Base-by-base conservation (phyloP, 92 coral and sea anemone genomes). In the Epizoanthus scotinus region DNA sequence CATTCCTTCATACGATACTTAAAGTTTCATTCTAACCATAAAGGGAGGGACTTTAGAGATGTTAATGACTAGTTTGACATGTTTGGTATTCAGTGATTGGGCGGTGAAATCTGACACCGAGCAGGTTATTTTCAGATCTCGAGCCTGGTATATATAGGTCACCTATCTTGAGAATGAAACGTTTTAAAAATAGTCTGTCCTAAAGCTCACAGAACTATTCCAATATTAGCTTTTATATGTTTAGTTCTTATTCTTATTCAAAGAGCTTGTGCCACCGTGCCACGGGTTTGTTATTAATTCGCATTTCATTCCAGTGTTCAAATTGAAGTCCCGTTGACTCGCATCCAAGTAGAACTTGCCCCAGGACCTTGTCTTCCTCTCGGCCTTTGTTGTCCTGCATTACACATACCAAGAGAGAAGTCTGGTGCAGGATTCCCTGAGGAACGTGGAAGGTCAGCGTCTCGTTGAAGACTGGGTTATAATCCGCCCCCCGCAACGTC, bases 291-390 rank as follows among this genome's bases (percentile, higher is more conserved):
- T 83, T 93, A 68, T 90, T 90, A 9, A 85, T 84, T 79, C 98
- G 79, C 94, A 95, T 89, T 57, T 95, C 98, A 63, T 95, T 91
- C 99, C 99, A 95, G 84, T 95, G 99, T 28, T 95, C 98, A 87
- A 95, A 95, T 71, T 90, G 92, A 58, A 84, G 77, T 53, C 99
- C 99, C 18, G 94, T 90, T 77, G 95, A 83, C 42, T 91, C 90
- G 68, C 98, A 93, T 26, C 99, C 99, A 50, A 95, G 91, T 49
- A 91, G 82, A 55, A 93, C 90, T 81, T 84, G 93, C 17, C 99
- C 99, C n/a, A 94, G 87, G 47, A 86, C 63, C 56, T 80, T 79
- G 53, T 83, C 89, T 68, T 84, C 84, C 24, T 40, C 71, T 55
- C 81, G 81, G 17, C 74, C 70, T 24, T 75, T 84, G 38, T 78